Conservation (phyloP, 2,797 vertebrate species). For the Todus mexicanus region DNA sequence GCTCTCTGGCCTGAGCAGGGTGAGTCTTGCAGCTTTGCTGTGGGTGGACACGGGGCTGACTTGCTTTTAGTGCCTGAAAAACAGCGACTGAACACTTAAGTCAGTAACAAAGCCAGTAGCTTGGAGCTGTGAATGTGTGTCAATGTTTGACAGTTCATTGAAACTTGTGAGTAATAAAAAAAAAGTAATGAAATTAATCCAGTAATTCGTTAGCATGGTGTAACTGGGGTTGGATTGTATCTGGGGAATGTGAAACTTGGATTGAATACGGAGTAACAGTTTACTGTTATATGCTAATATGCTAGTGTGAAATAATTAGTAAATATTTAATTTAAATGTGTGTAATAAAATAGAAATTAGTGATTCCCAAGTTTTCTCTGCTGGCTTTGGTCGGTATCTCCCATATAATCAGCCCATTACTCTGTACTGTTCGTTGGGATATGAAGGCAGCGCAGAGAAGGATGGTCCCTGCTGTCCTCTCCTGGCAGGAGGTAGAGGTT, state of each 20-base stretch:
- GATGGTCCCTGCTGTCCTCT: neutral
- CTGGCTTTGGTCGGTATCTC: neutral
- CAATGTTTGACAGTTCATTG: neutral
- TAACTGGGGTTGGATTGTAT: neutral
- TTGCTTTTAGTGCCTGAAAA: neutral
- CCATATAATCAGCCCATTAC: rapidly evolving
- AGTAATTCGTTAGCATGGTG: neutral
- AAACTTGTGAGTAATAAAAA: neutral
- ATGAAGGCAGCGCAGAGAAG: neutral
- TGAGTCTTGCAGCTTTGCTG: neutral
- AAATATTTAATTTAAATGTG: neutral
- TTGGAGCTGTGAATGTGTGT: neutral
- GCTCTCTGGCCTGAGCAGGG: neutral
- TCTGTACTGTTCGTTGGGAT: neutral
- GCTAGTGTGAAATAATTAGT: neutral
- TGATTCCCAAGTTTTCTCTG: neutral
- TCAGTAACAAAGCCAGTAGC: neutral
- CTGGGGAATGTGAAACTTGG: neutral
- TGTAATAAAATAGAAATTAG: neutral
- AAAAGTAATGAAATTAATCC: neutral
- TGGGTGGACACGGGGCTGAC: neutral
- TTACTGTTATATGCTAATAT: neutral
- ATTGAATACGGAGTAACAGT: neutral
- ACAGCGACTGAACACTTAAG: neutral
- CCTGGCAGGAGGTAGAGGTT: neutral